Evolutionary conservation across 2,888 invertebrate species (phyloP).

Genomic region (Perizoma affinitatum): DNA sequence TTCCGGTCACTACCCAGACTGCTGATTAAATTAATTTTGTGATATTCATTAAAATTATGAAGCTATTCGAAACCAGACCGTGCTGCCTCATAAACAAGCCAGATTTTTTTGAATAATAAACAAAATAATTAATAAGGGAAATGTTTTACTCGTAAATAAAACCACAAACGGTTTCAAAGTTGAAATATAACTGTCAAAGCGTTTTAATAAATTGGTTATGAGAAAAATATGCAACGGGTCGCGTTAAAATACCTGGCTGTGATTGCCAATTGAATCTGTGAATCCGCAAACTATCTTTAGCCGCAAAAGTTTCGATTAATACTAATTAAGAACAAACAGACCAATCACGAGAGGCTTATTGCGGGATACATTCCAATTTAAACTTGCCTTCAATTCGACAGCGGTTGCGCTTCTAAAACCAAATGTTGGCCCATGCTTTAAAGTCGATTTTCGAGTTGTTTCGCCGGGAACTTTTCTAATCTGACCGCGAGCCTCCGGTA

Average conservation of each 20-base stretch:
- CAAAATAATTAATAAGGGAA: background rate
- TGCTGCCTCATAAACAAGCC: background rate
- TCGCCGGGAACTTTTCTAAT: slow-evolving; percentile 79
- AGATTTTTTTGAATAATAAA: background rate
- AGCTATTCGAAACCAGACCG: slow-evolving; percentile 12
- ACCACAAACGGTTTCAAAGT: background rate
- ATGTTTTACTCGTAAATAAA: background rate
- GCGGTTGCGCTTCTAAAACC: slow-evolving; percentile 75
- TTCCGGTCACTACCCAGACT: slow-evolving; percentile 74
- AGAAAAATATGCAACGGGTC: background rate
- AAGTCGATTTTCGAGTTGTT: slow-evolving; percentile 82
- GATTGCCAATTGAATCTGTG: background rate
- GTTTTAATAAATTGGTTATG: background rate
- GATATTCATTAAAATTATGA: slow-evolving; percentile 41
- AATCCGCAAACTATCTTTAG: slow-evolving; percentile 34
- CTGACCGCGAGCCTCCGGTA: slow-evolving; percentile 76
- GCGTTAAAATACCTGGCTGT: background rate
- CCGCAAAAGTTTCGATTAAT: slow-evolving; percentile 75
- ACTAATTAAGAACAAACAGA: slow-evolving; percentile 83
- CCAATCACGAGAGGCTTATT: slow-evolving; percentile 82
- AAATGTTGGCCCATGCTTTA: slow-evolving; percentile 79
- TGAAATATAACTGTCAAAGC: background rate
- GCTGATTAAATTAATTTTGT: slow-evolving; percentile 57
- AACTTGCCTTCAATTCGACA: slow-evolving; percentile 79
- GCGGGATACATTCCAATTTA: slow-evolving; percentile 84